Evolutionary conservation across 2,888 invertebrate genomes (phyloP), one percentile per base, ranked within the genome.

Genomic region (Saturnia japonica): DNA sequence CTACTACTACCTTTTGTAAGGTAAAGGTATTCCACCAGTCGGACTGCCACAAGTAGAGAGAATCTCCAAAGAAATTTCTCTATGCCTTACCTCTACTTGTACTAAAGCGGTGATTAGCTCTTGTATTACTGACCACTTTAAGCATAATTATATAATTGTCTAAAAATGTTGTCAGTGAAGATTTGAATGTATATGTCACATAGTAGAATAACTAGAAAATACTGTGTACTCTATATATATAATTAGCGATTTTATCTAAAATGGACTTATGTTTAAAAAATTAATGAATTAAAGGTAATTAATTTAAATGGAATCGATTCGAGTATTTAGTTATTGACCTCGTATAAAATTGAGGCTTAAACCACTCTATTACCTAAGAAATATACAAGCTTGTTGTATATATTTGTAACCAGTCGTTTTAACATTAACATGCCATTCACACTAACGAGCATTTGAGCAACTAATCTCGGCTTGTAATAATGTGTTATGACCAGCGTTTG

Each of bases 351-450:
- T 67, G 66, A 67, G 66, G 66, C 47, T 51, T 51, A 67, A 66
- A 62, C 51, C 47, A 69, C 62, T 45, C 25, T 64, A 34, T 34
- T 64, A 43, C 43, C 43, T 43, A 47, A 62, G 42, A n/a, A 64
- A n/a, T 64, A 19, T 40, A 54, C 62, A 19, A 69, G 34, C 45
- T 47, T 25, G 62, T 47, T 25, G 62, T 69, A 64, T 69, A 64
- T 40, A 69, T 69, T 40, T 40, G 54, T 54, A 68, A 51, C 40
- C 9, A 68, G 51, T 40, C 42, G 9, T 40, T 70, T 42, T 54
- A 70, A 51, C 54, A 25, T 67, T 67, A 70, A 67, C 54, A 70
- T 43, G 16, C 43, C 70, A 70, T 70, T 70, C 42, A 40, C 12
- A 34, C 64, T 70, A 70, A 70, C 54, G 54, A 54, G 42, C 16